Conservation (phyloP, 2,113 vertebrate genomes). For the Mustelus asterias region DNA sequence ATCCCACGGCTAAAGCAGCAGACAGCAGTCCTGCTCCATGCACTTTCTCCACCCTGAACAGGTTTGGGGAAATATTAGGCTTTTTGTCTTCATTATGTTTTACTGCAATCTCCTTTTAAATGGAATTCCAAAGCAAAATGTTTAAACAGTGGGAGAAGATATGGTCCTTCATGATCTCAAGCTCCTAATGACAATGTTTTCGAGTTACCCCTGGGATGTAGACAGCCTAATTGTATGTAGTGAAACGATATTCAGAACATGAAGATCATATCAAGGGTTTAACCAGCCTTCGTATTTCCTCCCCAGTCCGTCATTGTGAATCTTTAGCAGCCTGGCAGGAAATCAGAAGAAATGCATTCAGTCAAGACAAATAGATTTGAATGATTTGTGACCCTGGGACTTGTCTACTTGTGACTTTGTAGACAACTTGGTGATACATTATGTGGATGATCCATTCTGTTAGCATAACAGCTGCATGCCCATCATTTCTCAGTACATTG, state of each 20-base stretch:
- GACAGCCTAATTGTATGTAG: neutral
- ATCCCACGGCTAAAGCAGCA: too few species aligned
- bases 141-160: neutral
- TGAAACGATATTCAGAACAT: neutral
- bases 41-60: too few species aligned
- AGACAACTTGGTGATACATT: neutral
- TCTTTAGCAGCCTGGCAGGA: neutral
- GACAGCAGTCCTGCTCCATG: too few species aligned
- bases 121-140: neutral
- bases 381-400: neutral
- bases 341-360: neutral
- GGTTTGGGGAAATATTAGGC: neutral
- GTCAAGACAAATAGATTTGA: neutral
- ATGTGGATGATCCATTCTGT: neutral
- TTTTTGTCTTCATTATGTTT: neutral
- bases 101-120: neutral
- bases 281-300: neutral
- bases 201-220: neutral
- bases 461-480: neutral
- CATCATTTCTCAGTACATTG: neutral
- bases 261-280: neutral
- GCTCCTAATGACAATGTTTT: neutral
- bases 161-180: neutral
- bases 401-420: neutral
- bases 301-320: neutral